Percentiles rank a stretch among this genome's conserved stretches.
Conservation (phyloP, 1,140 invertebrate genomes). For the Mya arenaria region DNA sequence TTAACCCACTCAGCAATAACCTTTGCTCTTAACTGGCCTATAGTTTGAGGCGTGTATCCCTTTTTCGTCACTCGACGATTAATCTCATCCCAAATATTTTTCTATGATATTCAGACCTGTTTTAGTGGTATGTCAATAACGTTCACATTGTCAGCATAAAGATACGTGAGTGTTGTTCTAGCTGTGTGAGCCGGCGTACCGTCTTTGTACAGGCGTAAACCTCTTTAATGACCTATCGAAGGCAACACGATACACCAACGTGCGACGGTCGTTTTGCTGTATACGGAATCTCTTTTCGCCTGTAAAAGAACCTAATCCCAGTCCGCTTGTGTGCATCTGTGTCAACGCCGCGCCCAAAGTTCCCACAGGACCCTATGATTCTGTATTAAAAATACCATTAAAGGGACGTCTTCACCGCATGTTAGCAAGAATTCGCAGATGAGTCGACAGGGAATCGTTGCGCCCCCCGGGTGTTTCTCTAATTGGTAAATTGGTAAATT, state of each 20-base stretch:
- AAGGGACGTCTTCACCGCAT: neutral
- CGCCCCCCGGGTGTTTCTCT: neutral
- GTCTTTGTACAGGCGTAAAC: neutral
- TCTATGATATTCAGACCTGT: too few relatives aligned
- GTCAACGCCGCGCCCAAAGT: neutral
- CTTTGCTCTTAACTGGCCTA: neutral
- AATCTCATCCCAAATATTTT: too few relatives aligned
- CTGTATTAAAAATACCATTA: neutral
- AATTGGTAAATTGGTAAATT: too few relatives aligned
- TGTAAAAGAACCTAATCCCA: slow-evolving; percentile 29
- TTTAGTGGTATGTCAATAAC: too few relatives aligned
- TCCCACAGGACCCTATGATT: neutral
- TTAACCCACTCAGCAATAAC: too few relatives aligned
- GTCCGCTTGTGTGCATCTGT: slow-evolving; percentile 3
- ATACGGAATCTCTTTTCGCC: neutral
- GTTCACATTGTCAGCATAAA: neutral
- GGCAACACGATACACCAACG: neutral
- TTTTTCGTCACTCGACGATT: too few relatives aligned
- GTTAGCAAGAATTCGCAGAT: neutral
- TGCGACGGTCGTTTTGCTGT: neutral
- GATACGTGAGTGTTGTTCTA: neutral
- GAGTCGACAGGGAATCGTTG: neutral
- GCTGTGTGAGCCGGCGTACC: slow-evolving; percentile 10
- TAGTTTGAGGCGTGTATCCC: neutral
- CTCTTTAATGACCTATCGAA: neutral